Conservation (phyloP, 2,113 vertebrate species). For the Sceloporus undulatus region DNA sequence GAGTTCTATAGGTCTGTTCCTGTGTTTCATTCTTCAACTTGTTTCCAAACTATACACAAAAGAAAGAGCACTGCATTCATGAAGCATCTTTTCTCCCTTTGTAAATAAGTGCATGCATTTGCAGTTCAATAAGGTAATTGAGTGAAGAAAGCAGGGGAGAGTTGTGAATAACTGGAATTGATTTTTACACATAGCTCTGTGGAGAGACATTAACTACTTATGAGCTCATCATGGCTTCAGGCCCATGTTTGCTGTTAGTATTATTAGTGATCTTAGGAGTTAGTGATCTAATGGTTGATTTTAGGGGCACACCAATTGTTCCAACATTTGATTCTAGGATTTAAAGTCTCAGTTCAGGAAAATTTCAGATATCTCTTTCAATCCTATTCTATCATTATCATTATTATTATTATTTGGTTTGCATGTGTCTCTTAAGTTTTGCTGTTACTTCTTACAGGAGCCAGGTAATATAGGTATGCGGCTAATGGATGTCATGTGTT, state of each 20-base stretch:
- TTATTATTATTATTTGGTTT: neutral
- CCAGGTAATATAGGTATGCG: neutral
- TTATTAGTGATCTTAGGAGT: slow-evolving; percentile 15
- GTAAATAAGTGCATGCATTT: slow-evolving; percentile 65
- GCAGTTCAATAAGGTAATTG: slow-evolving; percentile 75
- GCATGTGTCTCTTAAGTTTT: too few species aligned
- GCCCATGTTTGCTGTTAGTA: neutral
- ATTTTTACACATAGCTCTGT: slow-evolving; percentile 60
- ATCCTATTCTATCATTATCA: neutral
- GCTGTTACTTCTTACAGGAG: too few species aligned
- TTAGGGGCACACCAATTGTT: neutral
- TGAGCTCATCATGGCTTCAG: slow-evolving; percentile 22
- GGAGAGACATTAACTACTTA: slow-evolving; percentile 58
- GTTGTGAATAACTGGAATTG: slow-evolving; percentile 70
- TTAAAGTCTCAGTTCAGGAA: neutral
- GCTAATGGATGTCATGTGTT: too few species aligned
- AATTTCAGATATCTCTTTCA: neutral
- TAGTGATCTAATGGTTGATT: neutral
- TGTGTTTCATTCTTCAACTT: neutral
- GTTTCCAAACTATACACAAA: neutral
- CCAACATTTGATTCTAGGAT: neutral
- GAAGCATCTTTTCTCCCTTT: slow-evolving; percentile 55
- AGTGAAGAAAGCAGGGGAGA: slow-evolving; percentile 67
- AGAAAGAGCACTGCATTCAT: neutral
- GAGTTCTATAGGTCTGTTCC: neutral